Conservation (phyloP, 2,113 vertebrate genomes). For the Chlamydotis undulata region DNA sequence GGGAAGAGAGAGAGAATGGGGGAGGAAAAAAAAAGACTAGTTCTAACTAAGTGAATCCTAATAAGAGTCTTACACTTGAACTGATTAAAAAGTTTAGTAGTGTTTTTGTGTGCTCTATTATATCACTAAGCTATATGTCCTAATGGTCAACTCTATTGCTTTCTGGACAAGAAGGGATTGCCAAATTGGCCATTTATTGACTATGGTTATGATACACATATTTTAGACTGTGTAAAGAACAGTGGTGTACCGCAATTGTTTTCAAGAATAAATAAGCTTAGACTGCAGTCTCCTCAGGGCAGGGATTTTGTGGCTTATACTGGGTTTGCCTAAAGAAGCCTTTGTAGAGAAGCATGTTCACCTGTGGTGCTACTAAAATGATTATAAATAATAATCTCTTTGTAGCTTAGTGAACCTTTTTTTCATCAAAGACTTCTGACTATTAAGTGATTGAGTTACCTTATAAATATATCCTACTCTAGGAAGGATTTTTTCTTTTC, state of each 20-base stretch:
- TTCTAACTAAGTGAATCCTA: neutral
- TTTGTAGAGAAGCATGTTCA: neutral
- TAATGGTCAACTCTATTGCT: neutral
- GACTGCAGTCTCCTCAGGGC: neutral
- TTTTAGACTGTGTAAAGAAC: neutral
- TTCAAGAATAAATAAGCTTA: neutral
- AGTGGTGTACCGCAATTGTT: neutral
- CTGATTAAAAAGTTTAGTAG: neutral
- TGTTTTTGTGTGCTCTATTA: neutral
- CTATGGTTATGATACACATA: neutral
- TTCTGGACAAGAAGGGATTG: neutral
- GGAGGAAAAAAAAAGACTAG: neutral
- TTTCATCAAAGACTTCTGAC: neutral
- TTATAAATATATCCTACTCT: neutral
- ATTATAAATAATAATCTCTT: neutral
- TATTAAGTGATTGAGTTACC: neutral
- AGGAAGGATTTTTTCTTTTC: neutral
- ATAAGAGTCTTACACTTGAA: neutral
- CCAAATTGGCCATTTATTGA: neutral
- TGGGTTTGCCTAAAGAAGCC: neutral
- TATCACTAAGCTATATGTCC: constrained; percentile 2
- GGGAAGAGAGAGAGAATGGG: neutral
- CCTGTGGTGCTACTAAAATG: neutral
- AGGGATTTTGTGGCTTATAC: neutral
- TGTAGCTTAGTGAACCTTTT: neutral